These are phyloP conservation scores for Aleiodes sp. DNA, from an alignment of 1,140 invertebrate species.

Conservation along the genomic window DNA sequence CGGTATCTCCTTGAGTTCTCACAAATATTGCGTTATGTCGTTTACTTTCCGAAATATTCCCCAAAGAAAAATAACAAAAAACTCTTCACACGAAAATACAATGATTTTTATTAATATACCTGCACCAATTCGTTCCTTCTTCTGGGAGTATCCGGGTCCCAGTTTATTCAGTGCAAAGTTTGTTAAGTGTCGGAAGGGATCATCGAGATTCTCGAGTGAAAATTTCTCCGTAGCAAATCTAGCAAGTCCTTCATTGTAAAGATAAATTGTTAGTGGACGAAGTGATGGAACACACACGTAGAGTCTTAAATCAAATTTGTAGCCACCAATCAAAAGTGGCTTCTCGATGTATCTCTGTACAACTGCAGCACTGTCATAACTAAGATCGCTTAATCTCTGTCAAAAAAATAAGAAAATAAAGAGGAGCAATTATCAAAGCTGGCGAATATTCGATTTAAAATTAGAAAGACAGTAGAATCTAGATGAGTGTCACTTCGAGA, in stretches of 20 bases:
- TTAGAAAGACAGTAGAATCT: too few species aligned
- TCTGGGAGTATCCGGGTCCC: conserved; percentile 79
- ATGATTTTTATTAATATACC: conserved; percentile 70
- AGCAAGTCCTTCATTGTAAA: conserved; percentile 84
- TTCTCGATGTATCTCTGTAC: conserved; percentile 88
- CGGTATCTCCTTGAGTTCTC: not conserved
- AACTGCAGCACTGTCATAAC: conserved; percentile 77
- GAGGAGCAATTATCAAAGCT: not conserved
- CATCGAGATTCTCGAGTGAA: conserved; percentile 80
- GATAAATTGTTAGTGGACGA: conserved; percentile 81
- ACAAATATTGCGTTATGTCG: too few species aligned
- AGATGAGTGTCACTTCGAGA: too few species aligned
- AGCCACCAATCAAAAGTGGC: conserved; percentile 84
- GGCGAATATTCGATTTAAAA: too few species aligned
- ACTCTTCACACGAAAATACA: not conserved
- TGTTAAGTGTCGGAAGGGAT: conserved; percentile 89
- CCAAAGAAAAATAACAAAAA: too few species aligned
- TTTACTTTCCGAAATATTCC: too few species aligned
- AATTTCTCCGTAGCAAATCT: conserved; percentile 87
- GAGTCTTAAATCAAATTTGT: conserved; percentile 87
- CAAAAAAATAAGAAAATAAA: not conserved
- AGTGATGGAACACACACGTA: conserved; percentile 88
- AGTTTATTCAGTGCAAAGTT: conserved; percentile 88
- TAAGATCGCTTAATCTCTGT: conserved; percentile 79
- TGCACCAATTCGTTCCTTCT: conserved; percentile 81